A percentile compares a stretch with the other conserved stretches of the same genome.
Evolutionary conservation across 2,888 invertebrate genomes (phyloP).

Genomic region (Diaperis boleti): DNA sequence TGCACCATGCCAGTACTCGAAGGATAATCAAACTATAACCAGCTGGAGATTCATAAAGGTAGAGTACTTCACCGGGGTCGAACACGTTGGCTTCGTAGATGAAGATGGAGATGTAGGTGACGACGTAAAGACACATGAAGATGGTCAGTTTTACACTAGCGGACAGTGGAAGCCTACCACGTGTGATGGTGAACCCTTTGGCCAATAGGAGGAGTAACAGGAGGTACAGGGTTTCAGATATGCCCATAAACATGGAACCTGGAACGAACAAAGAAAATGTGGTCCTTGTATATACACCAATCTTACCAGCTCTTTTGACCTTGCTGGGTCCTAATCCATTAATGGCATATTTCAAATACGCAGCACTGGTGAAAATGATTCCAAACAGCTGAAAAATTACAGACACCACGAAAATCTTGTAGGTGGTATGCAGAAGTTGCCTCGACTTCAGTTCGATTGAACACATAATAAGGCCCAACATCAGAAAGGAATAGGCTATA

Average conservation of each 20-base stretch:
- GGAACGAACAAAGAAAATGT: background rate
- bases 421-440: slow-evolving; percentile 88
- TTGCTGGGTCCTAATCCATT: slow-evolving; percentile 75
- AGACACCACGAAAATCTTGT: slow-evolving; percentile 85
- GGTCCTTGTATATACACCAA: too few species aligned
- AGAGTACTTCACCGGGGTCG: slow-evolving; percentile 91
- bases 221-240: slow-evolving; percentile 81
- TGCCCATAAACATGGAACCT: slow-evolving; percentile 80
- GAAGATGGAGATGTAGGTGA: slow-evolving; percentile 81
- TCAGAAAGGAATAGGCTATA: slow-evolving; percentile 78
- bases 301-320: slow-evolving; percentile 68
- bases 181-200: slow-evolving; percentile 91
- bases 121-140: slow-evolving; percentile 82
- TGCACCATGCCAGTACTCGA: slow-evolving; percentile 83
- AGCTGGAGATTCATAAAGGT: slow-evolving; percentile 91
- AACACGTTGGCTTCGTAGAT: slow-evolving; percentile 87
- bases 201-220: slow-evolving; percentile 84
- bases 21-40: slow-evolving; percentile 86
- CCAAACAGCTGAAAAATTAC: slow-evolving; percentile 78
- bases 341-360: slow-evolving; percentile 82
- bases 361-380: slow-evolving; percentile 76
- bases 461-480: slow-evolving; percentile 80
- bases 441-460: slow-evolving; percentile 81
- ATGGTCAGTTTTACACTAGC: slow-evolving; percentile 82
- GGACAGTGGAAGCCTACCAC: slow-evolving; percentile 80